Evolutionary conservation across 1,140 invertebrate genomes (phyloP), one percentile per base, ranked within the genome.

Genomic region (Harlomillsia oculata): DNA sequence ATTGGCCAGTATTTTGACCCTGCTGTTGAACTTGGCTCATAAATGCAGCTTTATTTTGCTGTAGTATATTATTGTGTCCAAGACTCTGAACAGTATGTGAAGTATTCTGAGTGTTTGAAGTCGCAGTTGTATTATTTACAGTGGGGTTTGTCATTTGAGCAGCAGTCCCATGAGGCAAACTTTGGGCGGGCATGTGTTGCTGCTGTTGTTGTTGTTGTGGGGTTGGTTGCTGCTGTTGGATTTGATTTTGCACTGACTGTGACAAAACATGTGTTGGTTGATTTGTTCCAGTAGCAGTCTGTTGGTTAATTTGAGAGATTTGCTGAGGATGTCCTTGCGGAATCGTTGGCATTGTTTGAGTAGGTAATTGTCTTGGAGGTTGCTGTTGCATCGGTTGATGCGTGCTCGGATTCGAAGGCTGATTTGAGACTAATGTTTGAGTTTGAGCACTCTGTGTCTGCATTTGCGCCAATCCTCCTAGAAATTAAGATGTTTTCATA

Each of bases 151-250:
- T 66, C 51, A 54, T 54, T 20, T 49, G 44, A 41, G 53, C 45
- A 32, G 32, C 40, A 5, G 59, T 43, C 9, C 56, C 56, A 30
- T 59, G 56, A 5, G 56, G 56, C 49, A 59, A 41, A 49, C 56
- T 59, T 39, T 75, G 74, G 65, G 69, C 72, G 45, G 72, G 71
- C 67, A 75, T 69, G 66, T 75, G 73, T 56, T 74, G 72, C 18
- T 75, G 50, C 18, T 53, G 50, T 37, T 34, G 16, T 53, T 25
- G 21, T 53, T 53, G 50, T 25, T 53, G 50, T 40, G 68, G 67
- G 66, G 72, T 67, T 66, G 72, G 71, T 50, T 11, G 48, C 21
- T 62, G 55, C 46, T 48, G 58, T 21, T 60, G 53, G 23, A 58
- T 55, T 49, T 62, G 62, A 46, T 66, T 58, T 43, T 44, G 41